Base-by-base conservation (phyloP, 2,888 invertebrate species). In the Heteromyza rotundicornis region DNA sequence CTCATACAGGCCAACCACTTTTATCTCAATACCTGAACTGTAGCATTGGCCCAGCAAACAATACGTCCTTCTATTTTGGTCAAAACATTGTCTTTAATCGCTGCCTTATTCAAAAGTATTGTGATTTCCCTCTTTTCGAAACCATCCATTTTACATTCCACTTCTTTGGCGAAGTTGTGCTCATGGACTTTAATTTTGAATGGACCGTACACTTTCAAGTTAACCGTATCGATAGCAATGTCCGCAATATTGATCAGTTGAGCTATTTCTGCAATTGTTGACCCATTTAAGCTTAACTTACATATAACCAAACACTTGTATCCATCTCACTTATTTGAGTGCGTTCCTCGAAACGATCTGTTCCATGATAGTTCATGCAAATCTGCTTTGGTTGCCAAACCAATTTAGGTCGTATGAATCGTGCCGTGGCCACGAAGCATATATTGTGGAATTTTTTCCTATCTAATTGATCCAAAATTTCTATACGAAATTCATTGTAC, bases 121-220 rank as follows among this genome's bases (percentile, higher is more conserved):
- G 67, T 72, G 2, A 81, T 68, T 16, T 77, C 67, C 40, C 72
- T 79, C 0, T 62, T 65, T 24, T 76, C 75, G 7, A 57, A 35
- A 0, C 60, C 61, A 0, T 20, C 23, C 16, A 80, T 59, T 0
- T 53, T 14, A 0, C 76, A 58, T 0, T 20, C 2, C 0, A 79
- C 40, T 17, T 68, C 64, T 20, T 69, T 75, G 14, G 65, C 60
- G 12, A 69, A 73, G 0, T 7, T 1, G 14, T 71, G 61, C 35
- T 75, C 74, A 40, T 67, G 72, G 16, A 68, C 70, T 40, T 73
- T 73, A 2, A 81, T 72, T 2, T 68, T 65, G 35, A 80, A 80
- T 0, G 76, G 73, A 1, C 80, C 81, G 0, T 57, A 5, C 0
- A 68, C 67, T 55, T 72, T 71, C 0, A 80, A 63, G 1, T 8